Evolutionary conservation across 2,797 vertebrate species (phyloP).

Genomic region (Cottoperca gobio): DNA sequence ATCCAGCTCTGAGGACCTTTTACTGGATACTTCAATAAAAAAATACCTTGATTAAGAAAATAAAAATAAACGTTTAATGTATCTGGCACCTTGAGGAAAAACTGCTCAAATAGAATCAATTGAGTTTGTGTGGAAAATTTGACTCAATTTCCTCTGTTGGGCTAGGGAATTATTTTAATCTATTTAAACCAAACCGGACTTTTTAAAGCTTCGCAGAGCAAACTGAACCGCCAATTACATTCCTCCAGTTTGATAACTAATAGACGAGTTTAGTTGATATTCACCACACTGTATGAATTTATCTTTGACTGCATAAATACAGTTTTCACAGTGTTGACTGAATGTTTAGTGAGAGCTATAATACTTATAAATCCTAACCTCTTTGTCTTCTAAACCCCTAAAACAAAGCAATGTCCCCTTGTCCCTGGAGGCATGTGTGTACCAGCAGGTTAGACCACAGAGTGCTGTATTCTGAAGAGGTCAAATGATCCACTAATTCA

Average conservation of each 20-base stretch:
- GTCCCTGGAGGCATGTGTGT: not conserved
- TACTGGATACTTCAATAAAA: constrained; percentile 15
- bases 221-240: not conserved
- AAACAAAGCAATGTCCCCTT: not conserved
- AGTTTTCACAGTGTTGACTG: not conserved
- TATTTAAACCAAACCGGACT: not conserved
- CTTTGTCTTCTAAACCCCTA: not conserved
- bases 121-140: not conserved
- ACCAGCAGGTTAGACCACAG: not conserved
- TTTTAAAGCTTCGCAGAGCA: not conserved
- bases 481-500: not conserved
- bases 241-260: not conserved
- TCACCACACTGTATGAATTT: not conserved
- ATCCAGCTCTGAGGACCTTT: not conserved
- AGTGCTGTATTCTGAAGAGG: not conserved
- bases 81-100: not conserved
- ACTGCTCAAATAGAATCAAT: not conserved
- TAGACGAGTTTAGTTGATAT: not conserved
- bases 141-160: not conserved
- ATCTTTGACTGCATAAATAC: not conserved
- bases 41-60: not conserved
- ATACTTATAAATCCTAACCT: not conserved
- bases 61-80: not conserved
- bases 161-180: not conserved
- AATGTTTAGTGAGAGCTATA: not conserved